Evolutionary conservation across 2,888 invertebrate genomes (phyloP), one percentile per base, ranked within the genome.

Genomic region (Erannis defoliaria): DNA sequence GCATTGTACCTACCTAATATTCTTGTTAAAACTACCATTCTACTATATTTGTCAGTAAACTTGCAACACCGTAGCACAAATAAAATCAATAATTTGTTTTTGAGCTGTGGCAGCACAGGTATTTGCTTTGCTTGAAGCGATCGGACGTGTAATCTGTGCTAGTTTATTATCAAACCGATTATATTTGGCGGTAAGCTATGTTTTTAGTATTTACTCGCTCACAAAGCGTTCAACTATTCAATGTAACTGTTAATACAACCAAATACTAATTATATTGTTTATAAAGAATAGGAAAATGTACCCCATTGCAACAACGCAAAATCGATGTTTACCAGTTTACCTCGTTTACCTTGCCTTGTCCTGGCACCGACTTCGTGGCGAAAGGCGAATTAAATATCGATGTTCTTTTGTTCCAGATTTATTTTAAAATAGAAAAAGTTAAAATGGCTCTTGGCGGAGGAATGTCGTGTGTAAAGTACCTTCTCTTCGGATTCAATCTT

Each of bases 391-490:
- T 72, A 83, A 86, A 67, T 74, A 70, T 70, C 69, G 62, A 55
- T 50, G 35, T 88, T 84, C 65, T 88, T 84, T 91, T 88, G 80
- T 90, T 91, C 64, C 84, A 90, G 90, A 80, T 84, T 73, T 69
- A 73, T 61, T 78, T 78, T 76, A 67, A 67, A 72, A 77, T 74
- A 73, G 71, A 77, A 67, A 62, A 71, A 69, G 73, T 75, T 73
- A 88, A 82, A 80, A 96, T 96, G 96, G 96, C 96, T 92, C 94
- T 96, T 76, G 95, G 95, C 72, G 95, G 95, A 74, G 96, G 97
- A 82, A 96, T 97, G 95, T 95, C 97, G 76, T 97, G 97, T 93
- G 95, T 98, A 75, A 98, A 98, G 91, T 98, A 97, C 86, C 94
- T 98, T 64, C 94, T 98, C 50, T 97, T 98, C 88, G 94, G 96